Percentiles rank a stretch among this genome's conserved stretches.
phyloP scores from a whole-genome alignment of 2,888 invertebrate species.

The Coremacera marginata region DNA sequence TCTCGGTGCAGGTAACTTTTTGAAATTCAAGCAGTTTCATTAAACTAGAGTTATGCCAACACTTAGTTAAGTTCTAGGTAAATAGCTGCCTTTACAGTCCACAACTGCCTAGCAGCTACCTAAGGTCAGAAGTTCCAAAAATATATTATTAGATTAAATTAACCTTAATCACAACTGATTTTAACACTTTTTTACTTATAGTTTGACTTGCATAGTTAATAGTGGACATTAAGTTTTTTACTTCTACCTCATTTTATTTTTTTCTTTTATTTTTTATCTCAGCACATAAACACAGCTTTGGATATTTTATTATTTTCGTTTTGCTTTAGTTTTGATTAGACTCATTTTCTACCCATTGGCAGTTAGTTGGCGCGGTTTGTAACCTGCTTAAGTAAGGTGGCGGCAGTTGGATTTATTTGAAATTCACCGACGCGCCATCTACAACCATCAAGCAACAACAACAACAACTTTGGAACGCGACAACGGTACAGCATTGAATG shows the following conservation, averaged over 20 bases:
- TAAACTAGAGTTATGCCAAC: too few relatives aligned
- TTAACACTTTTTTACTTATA: neutral
- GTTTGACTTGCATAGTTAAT: neutral
- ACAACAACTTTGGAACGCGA: neutral
- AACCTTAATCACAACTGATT: slow-evolving; percentile 24
- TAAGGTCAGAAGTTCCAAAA: too few relatives aligned
- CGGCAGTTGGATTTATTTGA: neutral
- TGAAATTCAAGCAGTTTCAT: too few relatives aligned
- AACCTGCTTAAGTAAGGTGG: neutral
- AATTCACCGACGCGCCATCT: neutral
- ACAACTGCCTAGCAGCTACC: too few relatives aligned
- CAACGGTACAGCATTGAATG: neutral
- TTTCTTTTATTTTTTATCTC: neutral
- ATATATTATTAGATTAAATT: neutral
- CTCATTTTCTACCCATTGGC: neutral
- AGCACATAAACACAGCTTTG: neutral
- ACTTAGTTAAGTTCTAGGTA: too few relatives aligned
- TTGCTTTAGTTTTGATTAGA: neutral
- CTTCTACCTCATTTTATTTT: neutral
- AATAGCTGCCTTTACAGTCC: too few relatives aligned
- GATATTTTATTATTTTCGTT: neutral
- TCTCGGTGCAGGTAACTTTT: too few relatives aligned
- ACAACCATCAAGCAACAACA: neutral
- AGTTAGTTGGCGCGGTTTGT: neutral
- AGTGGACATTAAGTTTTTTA: neutral